Percentiles rank a stretch among this genome's conserved stretches.
phyloP scores from a whole-genome alignment of 2,113 vertebrate species.

The Tylochromis polylepis region DNA sequence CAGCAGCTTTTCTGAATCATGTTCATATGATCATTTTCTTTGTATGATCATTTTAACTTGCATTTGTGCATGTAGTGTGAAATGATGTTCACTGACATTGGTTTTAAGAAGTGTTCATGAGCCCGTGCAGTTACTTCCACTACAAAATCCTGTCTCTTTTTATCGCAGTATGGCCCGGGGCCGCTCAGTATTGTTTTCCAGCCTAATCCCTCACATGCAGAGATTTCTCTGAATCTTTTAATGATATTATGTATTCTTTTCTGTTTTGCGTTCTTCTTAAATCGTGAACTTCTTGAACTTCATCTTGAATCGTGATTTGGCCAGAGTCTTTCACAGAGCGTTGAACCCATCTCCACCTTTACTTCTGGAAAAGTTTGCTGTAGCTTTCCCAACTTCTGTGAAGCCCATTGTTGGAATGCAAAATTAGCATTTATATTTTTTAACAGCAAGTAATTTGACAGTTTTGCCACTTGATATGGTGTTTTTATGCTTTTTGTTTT shows the following conservation, averaged over 20 bases:
- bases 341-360: not conserved
- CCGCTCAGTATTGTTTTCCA: not conserved
- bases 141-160: not conserved
- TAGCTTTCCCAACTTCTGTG: not conserved
- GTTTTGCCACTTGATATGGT: not conserved
- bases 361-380: not conserved
- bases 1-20: not conserved
- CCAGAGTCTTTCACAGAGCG: not conserved
- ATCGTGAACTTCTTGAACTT: too few relatives aligned
- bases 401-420: not conserved
- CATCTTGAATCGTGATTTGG: too few relatives aligned
- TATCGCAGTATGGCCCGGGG: not conserved
- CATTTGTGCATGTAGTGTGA: not conserved
- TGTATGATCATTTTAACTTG: fast-evolving
- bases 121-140: not conserved
- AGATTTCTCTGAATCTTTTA: not conserved
- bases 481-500: not conserved
- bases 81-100: not conserved
- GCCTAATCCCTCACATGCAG: not conserved
- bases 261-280: not conserved
- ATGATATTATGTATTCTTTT: not conserved
- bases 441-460: not conserved
- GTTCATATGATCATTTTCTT: not conserved
- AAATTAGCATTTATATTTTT: not conserved
- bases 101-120: not conserved